Base-by-base conservation (phyloP, 2,888 invertebrate genomes). In the Drosophila acutilabella region DNA sequence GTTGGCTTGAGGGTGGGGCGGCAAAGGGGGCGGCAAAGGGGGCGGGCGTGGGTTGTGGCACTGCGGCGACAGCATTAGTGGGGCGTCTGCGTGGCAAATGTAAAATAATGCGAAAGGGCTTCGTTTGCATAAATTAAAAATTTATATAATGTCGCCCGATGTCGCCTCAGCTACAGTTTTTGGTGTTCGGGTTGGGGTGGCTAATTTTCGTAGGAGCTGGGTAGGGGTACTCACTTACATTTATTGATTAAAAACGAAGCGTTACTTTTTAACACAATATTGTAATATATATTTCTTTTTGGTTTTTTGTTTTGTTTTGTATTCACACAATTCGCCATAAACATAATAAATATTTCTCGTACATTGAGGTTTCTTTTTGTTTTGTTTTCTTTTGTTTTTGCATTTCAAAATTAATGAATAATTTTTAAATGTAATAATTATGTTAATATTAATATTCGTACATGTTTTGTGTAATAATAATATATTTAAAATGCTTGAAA, bases 61-160 rank as follows among this genome's bases (percentile, higher is more conserved):
- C 45, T 66, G 67, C 59, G 81, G 85, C 80, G 80, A 74, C 73
- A 75, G 77, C 82, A 81, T 81, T 82, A 76, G 87, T 81, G 75
- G 84, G 87, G 85, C 85, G 85, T 85, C 85, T 79, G 36, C 73
- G 87, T 70, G 82, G 87, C 77, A 87, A 84, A 87, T 87, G 86
- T 81, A 86, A 89, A 86, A 86, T 88, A 88, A 88, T 88, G 86
- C 89, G 88, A 88, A 89, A 89, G 81, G 86, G 86, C 87, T 88
- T 88, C 82, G 88, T 88, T 87, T 89, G 88, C 89, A 89, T 88
- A 88, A 86, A 88, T 88, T 88, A 89, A 84, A 85, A 86, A 85
- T 89, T 79, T 89, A 89, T 86, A 78, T 86, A 87, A 86, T 79
- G 86, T 74, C 66, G 86, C 81, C 69, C 64, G 73, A 67, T 80